These are phyloP conservation scores for Malaclemys terrapin DNA, from an alignment of 2,113 vertebrate species.

Conservation along the genomic window DNA sequence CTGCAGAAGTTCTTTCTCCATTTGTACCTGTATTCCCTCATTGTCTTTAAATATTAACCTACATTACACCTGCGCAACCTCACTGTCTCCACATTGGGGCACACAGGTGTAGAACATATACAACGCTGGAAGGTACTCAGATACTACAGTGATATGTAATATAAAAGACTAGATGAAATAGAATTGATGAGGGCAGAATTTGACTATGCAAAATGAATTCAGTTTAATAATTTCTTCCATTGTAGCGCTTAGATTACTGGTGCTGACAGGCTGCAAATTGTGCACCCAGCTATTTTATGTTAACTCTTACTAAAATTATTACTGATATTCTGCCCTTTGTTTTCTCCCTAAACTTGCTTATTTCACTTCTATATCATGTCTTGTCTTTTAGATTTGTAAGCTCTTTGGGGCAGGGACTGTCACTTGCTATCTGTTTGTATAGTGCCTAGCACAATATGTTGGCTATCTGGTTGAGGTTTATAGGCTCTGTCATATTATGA, in stretches of 20 bases:
- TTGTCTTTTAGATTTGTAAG: not conserved
- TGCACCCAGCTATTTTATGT: not conserved
- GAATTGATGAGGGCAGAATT: not conserved
- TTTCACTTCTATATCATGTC: not conserved
- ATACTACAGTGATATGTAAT: not conserved
- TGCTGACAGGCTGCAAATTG: not conserved
- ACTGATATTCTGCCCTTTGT: not conserved
- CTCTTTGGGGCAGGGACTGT: not conserved
- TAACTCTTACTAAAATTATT: slow-evolving; percentile 16
- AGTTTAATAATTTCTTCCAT: not conserved
- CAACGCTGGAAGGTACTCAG: not conserved
- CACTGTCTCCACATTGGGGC: not conserved
- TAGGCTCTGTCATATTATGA: slow-evolving; percentile 46
- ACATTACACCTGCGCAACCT: not conserved
- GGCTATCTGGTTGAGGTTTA: slow-evolving; percentile 54
- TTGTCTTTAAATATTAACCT: not conserved
- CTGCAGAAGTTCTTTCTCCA: not conserved
- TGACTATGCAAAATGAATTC: not conserved
- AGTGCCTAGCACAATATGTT: slow-evolving; percentile 7
- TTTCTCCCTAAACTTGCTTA: not conserved
- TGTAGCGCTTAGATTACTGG: not conserved
- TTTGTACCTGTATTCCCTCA: not conserved
- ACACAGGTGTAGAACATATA: not conserved
- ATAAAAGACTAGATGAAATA: not conserved
- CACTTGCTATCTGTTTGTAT: not conserved